Conservation (phyloP, 2,888 invertebrate genomes). For the Ischnura elegans region DNA sequence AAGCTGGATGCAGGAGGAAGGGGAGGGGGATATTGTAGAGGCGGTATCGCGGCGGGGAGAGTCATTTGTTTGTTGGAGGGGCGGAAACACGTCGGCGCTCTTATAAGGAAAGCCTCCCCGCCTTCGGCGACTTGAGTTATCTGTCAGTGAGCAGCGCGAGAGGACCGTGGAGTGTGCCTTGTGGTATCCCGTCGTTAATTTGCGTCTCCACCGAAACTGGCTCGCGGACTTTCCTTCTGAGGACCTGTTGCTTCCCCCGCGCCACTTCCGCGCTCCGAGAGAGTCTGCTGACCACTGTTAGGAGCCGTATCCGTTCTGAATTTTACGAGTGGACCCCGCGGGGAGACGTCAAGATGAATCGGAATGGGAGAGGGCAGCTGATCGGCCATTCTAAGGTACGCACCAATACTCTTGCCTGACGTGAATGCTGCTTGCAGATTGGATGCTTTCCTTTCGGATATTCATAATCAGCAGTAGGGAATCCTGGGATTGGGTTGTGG, state of each 20-base stretch:
- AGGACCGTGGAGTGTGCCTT: neutral
- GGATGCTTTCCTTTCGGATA: too few relatives aligned
- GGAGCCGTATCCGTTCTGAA: neutral
- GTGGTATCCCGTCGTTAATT: neutral
- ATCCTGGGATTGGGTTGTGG: too few relatives aligned
- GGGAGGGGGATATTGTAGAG: neutral
- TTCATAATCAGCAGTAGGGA: too few relatives aligned
- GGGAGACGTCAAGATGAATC: neutral
- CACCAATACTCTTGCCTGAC: too few relatives aligned
- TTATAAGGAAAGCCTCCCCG: constrained; percentile 3
- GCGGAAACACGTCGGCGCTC: neutral
- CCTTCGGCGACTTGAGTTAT: neutral
- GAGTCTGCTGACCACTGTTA: neutral
- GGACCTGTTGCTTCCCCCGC: neutral
- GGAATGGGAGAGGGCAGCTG: neutral
- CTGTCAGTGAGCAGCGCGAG: neutral
- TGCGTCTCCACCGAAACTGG: neutral
- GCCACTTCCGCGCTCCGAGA: neutral
- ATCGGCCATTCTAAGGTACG: neutral
- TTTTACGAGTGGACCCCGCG: neutral
- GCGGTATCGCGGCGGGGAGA: neutral
- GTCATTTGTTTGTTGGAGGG: neutral
- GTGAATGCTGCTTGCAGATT: too few relatives aligned
- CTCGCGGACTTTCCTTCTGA: neutral
- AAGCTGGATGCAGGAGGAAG: neutral